A percentile compares a stretch with the other conserved stretches of the same genome.
Evolutionary conservation across 2,888 invertebrate genomes (phyloP).

Genomic region (Leptopilina drosophilae): DNA sequence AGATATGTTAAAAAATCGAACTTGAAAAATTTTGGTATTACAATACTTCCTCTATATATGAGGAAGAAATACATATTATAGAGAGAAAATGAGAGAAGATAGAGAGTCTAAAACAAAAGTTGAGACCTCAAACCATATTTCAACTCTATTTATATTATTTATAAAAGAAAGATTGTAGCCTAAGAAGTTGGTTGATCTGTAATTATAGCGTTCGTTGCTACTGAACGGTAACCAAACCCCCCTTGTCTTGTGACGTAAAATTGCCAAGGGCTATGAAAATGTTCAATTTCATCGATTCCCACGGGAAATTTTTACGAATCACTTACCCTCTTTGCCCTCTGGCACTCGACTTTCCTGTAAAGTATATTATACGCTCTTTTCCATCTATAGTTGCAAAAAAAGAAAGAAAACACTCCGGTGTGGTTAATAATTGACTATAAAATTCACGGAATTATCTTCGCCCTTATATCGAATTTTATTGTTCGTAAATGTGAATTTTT

Average conservation of each 20-base stretch:
- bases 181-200: constrained; percentile 52
- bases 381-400: neutral
- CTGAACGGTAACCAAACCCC: constrained; percentile 58
- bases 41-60: no score
- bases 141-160: neutral
- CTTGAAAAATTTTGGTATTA: no score
- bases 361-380: neutral
- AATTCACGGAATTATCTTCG: neutral
- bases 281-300: constrained; percentile 16
- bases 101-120: neutral
- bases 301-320: constrained; percentile 17
- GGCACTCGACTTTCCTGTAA: neutral
- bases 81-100: no score
- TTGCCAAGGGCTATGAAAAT: constrained; percentile 24
- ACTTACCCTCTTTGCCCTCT: neutral
- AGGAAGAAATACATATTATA: no score
- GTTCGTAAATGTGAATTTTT: neutral
- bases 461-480: no score
- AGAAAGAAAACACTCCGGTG: neutral
- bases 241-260: neutral
- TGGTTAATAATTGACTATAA: neutral
- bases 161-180: constrained; percentile 46
- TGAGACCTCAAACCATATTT: neutral
- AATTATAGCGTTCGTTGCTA: constrained; percentile 62
- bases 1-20: no score